phyloP scores from a whole-genome alignment of 2,113 vertebrate genomes.

The Myanophis thanlyinensis region DNA sequence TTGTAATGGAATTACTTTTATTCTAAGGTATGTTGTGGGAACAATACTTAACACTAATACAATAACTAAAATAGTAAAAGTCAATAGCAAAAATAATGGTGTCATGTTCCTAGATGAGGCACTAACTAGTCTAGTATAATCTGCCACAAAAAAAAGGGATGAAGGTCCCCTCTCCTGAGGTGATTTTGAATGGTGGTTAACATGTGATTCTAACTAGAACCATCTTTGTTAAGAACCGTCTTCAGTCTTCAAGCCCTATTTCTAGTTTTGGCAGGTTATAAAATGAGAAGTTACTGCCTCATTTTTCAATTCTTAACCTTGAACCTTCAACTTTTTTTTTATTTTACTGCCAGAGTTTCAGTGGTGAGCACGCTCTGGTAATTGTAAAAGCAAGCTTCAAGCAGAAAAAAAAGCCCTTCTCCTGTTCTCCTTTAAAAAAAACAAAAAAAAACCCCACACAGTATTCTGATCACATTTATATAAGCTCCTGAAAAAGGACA shows the following conservation, averaged over 20 bases:
- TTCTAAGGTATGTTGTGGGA: slow-evolving; percentile 23
- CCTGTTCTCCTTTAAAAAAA: neutral
- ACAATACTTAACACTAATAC: slow-evolving; percentile 22
- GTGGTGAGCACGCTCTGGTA: neutral
- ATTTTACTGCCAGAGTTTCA: neutral
- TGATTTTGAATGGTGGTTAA: neutral
- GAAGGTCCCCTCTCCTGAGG: neutral
- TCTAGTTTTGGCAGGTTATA: neutral
- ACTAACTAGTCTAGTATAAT: slow-evolving; percentile 21
- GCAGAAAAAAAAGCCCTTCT: neutral
- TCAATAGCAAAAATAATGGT: slow-evolving; percentile 23
- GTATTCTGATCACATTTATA: neutral
- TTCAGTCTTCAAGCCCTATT: neutral
- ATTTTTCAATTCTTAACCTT: neutral
- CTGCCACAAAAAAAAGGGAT: slow-evolving; percentile 10
- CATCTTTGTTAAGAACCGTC: neutral
- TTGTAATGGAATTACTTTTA: slow-evolving; percentile 38
- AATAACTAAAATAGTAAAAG: slow-evolving; percentile 16
- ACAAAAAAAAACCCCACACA: too few relatives aligned
- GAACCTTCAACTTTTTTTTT: neutral
- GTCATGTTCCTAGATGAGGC: slow-evolving; percentile 24
- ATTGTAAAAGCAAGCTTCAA: neutral
- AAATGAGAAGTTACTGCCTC: neutral
- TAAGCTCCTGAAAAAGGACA: neutral
- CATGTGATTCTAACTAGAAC: neutral